Evolutionary conservation across 2,888 invertebrate species (phyloP).

Genomic region (Erannis defoliaria): DNA sequence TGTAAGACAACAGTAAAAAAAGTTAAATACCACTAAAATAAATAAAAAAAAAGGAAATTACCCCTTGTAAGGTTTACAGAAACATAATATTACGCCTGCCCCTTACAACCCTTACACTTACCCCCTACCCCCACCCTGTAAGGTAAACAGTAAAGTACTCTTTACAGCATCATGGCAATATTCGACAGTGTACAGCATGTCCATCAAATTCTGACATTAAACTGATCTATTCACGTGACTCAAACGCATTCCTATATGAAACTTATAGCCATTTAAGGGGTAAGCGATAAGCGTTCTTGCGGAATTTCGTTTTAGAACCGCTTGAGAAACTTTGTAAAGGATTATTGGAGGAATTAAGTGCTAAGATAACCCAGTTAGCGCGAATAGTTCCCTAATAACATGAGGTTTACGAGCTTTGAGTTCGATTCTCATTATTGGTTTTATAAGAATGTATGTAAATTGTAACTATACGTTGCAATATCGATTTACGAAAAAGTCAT

Average conservation of each 20-base stretch:
- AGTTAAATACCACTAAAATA: no score
- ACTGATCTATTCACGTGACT: conserved; percentile 5
- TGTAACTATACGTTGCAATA: conserved; percentile 1
- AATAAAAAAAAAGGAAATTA: no score
- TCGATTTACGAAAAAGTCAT: no score
- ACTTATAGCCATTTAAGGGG: conserved; percentile 16
- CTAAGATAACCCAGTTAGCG: conserved; percentile 41
- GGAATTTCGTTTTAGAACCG: conserved; percentile 38
- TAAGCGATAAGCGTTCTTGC: conserved; percentile 32
- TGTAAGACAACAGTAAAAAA: no score
- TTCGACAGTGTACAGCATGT: background rate
- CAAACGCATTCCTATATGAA: conserved; percentile 16
- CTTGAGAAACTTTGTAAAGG: conserved; percentile 39
- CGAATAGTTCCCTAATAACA: conserved; percentile 36
- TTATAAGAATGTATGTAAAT: conserved; percentile 13
- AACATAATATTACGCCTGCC: no score
- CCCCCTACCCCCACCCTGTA: no score
- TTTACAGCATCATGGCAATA: no score
- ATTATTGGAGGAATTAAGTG: conserved; percentile 44
- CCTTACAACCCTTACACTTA: no score
- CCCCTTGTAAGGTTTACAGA: no score
- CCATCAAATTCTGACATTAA: background rate
- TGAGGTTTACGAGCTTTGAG: conserved; percentile 15
- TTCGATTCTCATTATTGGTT: conserved; percentile 23
- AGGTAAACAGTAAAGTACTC: no score